A percentile compares a stretch with the other conserved stretches of the same genome.
Conservation (phyloP, 2,797 vertebrate species). For the Channallabes apus region DNA sequence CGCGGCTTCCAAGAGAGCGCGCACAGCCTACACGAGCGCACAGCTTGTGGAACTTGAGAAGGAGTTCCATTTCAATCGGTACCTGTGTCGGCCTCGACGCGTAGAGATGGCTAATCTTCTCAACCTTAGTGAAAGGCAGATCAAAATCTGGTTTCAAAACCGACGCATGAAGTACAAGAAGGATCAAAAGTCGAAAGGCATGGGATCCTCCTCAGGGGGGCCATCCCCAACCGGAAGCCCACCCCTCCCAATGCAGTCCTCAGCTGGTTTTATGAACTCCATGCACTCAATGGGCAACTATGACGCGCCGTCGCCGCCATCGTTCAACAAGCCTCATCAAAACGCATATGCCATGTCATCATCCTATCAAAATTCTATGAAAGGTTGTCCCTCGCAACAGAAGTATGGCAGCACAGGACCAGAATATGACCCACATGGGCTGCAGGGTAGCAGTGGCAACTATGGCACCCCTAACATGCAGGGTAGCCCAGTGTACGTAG, state of each 20-base stretch:
- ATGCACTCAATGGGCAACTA: conserved; percentile 90
- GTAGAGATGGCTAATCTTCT: conserved; percentile 98
- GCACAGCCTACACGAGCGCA: conserved; percentile 95
- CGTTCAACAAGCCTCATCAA: conserved; percentile 91
- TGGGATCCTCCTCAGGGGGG: conserved; percentile 91
- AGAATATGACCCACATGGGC: conserved; percentile 87
- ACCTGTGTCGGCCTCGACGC: conserved; percentile 91
- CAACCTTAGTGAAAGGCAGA: conserved; percentile 94
- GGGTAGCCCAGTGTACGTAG: conserved; percentile 91
- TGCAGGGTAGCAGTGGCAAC: conserved; percentile 82
- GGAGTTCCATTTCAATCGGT: conserved; percentile 96
- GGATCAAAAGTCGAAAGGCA: conserved; percentile 94
- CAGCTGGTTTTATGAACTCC: conserved; percentile 89
- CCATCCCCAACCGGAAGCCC: conserved; percentile 92
- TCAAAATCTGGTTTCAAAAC: conserved; percentile 99
- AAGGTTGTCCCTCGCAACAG: conserved; percentile 89
- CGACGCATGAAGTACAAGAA: conserved; percentile 98
- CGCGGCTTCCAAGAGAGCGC: conserved; percentile 91
- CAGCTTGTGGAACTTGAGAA: conserved; percentile 92
- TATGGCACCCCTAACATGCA: conserved; percentile 86
- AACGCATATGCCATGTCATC: conserved; percentile 91
- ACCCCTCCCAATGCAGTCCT: conserved; percentile 90
- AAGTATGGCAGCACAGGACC: conserved; percentile 85
- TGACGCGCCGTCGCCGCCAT: conserved; percentile 89
- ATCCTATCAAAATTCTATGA: conserved; percentile 89